Evolutionary conservation across 2,113 vertebrate species (phyloP).

Genomic region (Brachypodius melanocephalos): DNA sequence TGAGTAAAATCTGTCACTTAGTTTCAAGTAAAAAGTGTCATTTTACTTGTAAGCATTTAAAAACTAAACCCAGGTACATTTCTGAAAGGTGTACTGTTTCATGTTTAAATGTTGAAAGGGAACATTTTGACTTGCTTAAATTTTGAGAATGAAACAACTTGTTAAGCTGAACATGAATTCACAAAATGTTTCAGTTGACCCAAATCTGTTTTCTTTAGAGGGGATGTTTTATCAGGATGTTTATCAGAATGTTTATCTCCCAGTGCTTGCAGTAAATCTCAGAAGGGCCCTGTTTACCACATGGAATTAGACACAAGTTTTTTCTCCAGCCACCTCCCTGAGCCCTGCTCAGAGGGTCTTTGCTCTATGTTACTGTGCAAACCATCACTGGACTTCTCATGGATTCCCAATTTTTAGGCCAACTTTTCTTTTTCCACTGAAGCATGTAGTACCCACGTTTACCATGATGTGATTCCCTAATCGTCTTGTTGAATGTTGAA

Average conservation of each 20-base stretch:
- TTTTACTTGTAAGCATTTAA: slow-evolving; percentile 19
- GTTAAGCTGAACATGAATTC: slow-evolving; percentile 23
- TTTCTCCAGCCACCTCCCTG: not conserved
- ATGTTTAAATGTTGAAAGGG: slow-evolving; percentile 23
- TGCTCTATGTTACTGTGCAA: not conserved
- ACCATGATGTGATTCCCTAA: slow-evolving; percentile 27
- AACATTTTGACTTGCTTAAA: slow-evolving; percentile 24
- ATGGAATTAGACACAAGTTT: not conserved
- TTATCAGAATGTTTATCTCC: not conserved
- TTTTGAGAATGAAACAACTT: slow-evolving; percentile 45
- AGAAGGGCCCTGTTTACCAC: not conserved
- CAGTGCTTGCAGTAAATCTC: not conserved
- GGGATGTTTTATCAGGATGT: not conserved
- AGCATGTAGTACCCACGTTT: not conserved
- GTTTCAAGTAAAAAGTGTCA: not conserved
- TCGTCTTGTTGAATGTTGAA: slow-evolving; percentile 38
- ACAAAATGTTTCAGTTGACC: slow-evolving; percentile 31
- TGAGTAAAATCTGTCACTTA: not conserved
- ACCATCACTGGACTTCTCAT: not conserved
- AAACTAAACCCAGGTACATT: not conserved
- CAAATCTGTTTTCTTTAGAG: slow-evolving; percentile 49
- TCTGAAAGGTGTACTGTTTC: slow-evolving; percentile 8
- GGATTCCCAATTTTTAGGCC: not conserved
- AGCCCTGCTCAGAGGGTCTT: not conserved
- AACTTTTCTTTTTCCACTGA: not conserved